Evolutionary conservation across 2,113 vertebrate species (phyloP), one percentile per base, ranked within the genome.

Genomic region (Ctenodactylus gundi): DNA sequence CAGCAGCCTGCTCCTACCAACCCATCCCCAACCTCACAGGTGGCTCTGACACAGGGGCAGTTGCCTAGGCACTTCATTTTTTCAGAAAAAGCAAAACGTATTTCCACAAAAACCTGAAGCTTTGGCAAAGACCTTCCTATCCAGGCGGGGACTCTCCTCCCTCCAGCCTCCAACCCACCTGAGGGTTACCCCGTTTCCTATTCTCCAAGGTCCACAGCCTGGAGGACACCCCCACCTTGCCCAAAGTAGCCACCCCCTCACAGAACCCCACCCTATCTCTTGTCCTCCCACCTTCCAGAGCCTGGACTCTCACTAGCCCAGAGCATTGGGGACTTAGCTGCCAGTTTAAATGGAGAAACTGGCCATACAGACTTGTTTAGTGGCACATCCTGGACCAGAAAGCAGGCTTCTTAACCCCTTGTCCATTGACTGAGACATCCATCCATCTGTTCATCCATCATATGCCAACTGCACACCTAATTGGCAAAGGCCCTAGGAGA

Each of bases 1-100:
- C 72, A 31, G 17, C 2, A 15, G 34, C 21, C 44, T 65, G 0
- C 51, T 1, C 2, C 55, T 4, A 9, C 36, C 0, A 4, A 14
- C 4, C 0, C 0, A 31, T 3, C 14, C 41, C 46, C 0, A 0
- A 13, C 27, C 8, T 46, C 70, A 77, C 55, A 1, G 0, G 94
- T 36, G 25, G 46, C 36, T 62, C 64, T 23, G 27, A 25, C 31
- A 18, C 25, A 55, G 90, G 10, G 9, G 21, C 11, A 21, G 13
- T 23, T 44, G 23, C 57, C 7, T 36, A 57, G 7, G 18, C 2
- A 23, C 67, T 49, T 58, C 44, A 20, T 29, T 53, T 11, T 57
- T 21, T 55, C 58, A 44, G 0, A 64, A 53, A 44, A 36, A 27
- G 17, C 36, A 53, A 86, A 65, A 3, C 5, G 25, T 34, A 53